These are phyloP conservation scores for Pyrgus malvae DNA, from an alignment of 2,888 invertebrate species.

Conservation along the genomic window DNA sequence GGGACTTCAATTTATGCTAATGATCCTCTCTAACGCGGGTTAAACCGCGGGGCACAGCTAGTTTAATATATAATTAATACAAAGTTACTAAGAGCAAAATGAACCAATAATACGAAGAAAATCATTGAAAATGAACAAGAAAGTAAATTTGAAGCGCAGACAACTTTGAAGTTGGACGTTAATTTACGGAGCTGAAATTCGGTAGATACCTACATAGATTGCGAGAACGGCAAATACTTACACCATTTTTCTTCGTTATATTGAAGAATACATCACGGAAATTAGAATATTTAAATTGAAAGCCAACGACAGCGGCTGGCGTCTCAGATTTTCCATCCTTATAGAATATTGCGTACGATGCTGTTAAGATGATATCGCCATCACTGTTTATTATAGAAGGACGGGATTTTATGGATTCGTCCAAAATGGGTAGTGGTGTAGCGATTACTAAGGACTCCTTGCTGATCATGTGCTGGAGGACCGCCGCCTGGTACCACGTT, in stretches of 20 bases:
- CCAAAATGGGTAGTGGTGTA: conserved; percentile 83
- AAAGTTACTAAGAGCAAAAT: no score
- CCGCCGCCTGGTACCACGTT: conserved; percentile 95
- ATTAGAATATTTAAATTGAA: conserved; percentile 88
- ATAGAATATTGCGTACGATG: conserved; percentile 92
- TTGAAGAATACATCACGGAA: conserved; percentile 87
- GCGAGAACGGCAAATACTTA: conserved; percentile 33
- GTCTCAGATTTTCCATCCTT: conserved; percentile 88
- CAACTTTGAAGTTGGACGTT: background rate
- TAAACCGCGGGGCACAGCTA: no score
- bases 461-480: conserved; percentile 90
- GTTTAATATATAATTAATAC: no score
- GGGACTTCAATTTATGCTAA: no score
- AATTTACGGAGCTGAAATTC: conserved; percentile 7
- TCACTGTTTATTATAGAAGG: conserved; percentile 62
- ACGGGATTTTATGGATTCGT: conserved; percentile 54
- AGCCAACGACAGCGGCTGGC: conserved; percentile 94
- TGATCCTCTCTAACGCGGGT: no score
- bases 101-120: background rate
- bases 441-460: conserved; percentile 89
- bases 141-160: background rate
- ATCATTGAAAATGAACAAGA: no score
- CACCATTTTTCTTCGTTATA: conserved; percentile 68
- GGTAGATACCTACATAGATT: no score
- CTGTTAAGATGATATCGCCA: conserved; percentile 86